Conservation (phyloP, 1,140 invertebrate genomes). For the Bombus turneri region DNA sequence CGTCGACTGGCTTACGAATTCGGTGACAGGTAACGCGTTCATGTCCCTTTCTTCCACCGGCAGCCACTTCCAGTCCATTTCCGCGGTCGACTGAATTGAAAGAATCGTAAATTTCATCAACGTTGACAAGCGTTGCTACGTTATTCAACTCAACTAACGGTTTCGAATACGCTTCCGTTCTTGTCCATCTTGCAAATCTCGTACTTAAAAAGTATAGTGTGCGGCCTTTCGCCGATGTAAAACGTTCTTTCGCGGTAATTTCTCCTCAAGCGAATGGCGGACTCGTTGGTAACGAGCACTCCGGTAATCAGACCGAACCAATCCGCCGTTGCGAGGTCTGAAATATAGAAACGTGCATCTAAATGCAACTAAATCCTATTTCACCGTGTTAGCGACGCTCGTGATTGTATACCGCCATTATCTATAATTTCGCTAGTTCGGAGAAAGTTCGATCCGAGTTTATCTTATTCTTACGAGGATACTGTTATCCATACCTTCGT, state of each 20-base stretch:
- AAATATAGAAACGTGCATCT: neutral
- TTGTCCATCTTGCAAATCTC: conserved; percentile 67
- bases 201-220: conserved; percentile 72
- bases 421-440: conserved; percentile 44
- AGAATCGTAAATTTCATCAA: conserved; percentile 14
- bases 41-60: conserved; percentile 46
- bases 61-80: conserved; percentile 59
- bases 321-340: conserved; percentile 62
- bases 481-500: conserved; percentile 60
- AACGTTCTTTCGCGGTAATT: conserved; percentile 53
- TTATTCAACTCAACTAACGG: conserved; percentile 50
- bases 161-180: conserved; percentile 57
- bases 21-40: conserved; percentile 63
- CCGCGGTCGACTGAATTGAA: conserved; percentile 41
- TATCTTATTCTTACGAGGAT: conserved; percentile 15
- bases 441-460: conserved; percentile 24
- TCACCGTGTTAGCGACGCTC: neutral
- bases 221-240: conserved; percentile 48
- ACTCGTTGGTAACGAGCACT: conserved; percentile 54
- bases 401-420: conserved; percentile 23
- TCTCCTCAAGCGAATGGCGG: conserved; percentile 58
- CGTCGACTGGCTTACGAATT: conserved; percentile 21
- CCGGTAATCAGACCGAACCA: conserved; percentile 75
- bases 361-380: neutral
- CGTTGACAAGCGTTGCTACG: neutral